phyloP scores from a whole-genome alignment of 1,140 invertebrate genomes.

The Stratiolaelaps scimitus region DNA sequence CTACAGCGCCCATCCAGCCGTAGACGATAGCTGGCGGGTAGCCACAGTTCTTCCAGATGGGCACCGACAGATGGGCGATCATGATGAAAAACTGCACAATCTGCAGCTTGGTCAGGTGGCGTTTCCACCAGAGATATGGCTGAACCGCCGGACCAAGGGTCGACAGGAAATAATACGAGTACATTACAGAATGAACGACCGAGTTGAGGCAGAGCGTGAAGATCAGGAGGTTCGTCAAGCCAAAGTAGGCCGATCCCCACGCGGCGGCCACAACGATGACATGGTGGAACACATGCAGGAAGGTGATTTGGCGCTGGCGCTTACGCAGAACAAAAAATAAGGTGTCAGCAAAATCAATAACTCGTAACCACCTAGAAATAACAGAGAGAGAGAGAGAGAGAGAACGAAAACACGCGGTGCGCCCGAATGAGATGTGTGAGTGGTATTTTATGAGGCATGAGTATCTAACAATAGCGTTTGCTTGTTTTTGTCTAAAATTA shows the following conservation, averaged over 20 bases:
- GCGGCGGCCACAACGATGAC: slow-evolving; percentile 38
- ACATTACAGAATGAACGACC: slow-evolving; percentile 51
- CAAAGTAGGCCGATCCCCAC: neutral
- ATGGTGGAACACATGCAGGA: slow-evolving; percentile 45
- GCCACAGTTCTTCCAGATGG: slow-evolving; percentile 7
- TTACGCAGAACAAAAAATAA: slow-evolving; percentile 44
- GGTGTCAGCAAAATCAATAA: slow-evolving; percentile 43
- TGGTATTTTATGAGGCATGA: too few relatives aligned
- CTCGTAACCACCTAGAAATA: neutral
- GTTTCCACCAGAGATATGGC: slow-evolving; percentile 51
- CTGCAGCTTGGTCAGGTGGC: slow-evolving; percentile 45
- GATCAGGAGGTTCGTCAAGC: slow-evolving; percentile 1
- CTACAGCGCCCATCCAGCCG: neutral
- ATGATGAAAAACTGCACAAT: slow-evolving; percentile 14
- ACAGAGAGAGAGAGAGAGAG: neutral
- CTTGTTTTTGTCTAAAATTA: too few relatives aligned
- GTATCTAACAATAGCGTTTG: too few relatives aligned
- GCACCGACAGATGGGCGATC: slow-evolving; percentile 3
- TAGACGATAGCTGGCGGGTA: neutral
- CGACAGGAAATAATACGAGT: slow-evolving; percentile 48
- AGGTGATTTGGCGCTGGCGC: slow-evolving; percentile 43
- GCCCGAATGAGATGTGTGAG: too few relatives aligned
- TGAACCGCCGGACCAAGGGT: slow-evolving; percentile 46
- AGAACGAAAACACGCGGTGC: too few relatives aligned
- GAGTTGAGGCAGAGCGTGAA: slow-evolving; percentile 42